A percentile compares a stretch with the other conserved stretches of the same genome.
phyloP scores from a whole-genome alignment of 1,140 invertebrate genomes.

The Drosophila pallidifrons region DNA sequence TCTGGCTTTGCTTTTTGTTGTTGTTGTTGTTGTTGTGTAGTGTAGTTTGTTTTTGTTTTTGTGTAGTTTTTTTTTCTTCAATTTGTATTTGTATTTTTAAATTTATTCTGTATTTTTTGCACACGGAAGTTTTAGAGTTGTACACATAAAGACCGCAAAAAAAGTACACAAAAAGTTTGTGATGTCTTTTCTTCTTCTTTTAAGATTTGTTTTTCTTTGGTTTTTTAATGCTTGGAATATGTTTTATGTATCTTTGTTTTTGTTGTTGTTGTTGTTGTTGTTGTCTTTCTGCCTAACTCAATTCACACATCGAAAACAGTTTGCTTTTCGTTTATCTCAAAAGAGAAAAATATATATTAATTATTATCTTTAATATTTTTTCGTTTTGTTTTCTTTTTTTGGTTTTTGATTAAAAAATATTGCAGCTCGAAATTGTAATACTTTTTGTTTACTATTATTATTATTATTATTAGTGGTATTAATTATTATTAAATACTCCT shows the following conservation, averaged over 20 bases:
- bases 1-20: slow-evolving; percentile 65
- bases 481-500: slow-evolving; percentile 39
- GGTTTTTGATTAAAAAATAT: slow-evolving; percentile 80
- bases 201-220: slow-evolving; percentile 53
- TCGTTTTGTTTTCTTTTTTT: slow-evolving; percentile 31
- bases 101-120: slow-evolving; percentile 52
- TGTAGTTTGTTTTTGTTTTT: slow-evolving; percentile 50
- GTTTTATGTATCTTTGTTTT: slow-evolving; percentile 63
- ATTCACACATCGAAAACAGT: slow-evolving; percentile 79
- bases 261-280: slow-evolving; percentile 25
- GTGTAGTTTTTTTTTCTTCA: slow-evolving; percentile 20
- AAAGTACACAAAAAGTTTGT: slow-evolving; percentile 75
- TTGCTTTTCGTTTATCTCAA: slow-evolving; percentile 75
- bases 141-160: slow-evolving; percentile 75
- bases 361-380: slow-evolving; percentile 74
- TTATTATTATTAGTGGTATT: slow-evolving; percentile 42
- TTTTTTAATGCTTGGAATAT: slow-evolving; percentile 74
- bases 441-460: slow-evolving; percentile 61
- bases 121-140: slow-evolving; percentile 71
- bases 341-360: slow-evolving; percentile 83
- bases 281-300: slow-evolving; percentile 68
- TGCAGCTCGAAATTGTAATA: slow-evolving; percentile 82
- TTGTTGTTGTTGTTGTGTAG: slow-evolving; percentile 54
- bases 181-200: slow-evolving; percentile 5
- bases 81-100: background rate